Evolutionary conservation across 2,797 vertebrate species (phyloP).

Genomic region (Dermochelys coriacea): DNA sequence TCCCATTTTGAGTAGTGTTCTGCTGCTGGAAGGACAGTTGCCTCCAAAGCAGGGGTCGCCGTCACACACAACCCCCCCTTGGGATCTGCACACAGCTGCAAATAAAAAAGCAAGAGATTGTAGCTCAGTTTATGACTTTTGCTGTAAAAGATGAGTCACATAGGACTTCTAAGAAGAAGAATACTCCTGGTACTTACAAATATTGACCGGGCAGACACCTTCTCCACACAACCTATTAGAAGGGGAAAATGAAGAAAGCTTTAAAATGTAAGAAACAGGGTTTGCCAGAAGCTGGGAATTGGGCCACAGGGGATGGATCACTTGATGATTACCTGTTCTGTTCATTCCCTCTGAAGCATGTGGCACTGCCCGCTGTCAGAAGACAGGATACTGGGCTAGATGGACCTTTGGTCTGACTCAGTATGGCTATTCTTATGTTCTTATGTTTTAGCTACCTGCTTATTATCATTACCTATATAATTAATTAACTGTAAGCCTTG

Average conservation of each 20-base stretch:
- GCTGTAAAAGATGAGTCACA: neutral
- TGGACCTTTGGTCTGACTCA: no score
- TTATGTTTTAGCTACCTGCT: neutral
- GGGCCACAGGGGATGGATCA: no score
- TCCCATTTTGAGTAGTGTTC: constrained; percentile 13
- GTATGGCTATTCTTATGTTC: no score
- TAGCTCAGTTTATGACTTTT: neutral
- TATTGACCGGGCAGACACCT: constrained; percentile 56
- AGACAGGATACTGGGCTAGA: no score
- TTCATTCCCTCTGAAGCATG: no score
- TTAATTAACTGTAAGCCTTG: neutral
- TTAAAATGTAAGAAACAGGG: neutral
- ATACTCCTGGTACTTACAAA: constrained; percentile 53
- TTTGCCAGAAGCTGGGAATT: no score
- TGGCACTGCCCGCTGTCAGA: no score
- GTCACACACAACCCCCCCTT: constrained; percentile 50
- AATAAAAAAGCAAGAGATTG: neutral
- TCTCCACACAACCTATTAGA: constrained; percentile 41
- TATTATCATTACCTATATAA: neutral
- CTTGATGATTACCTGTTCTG: no score
- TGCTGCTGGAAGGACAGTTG: constrained; percentile 32
- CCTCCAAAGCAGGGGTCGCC: constrained; percentile 47
- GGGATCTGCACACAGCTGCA: constrained; percentile 71
- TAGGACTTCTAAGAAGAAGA: neutral
- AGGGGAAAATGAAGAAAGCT: neutral